Percentiles rank a stretch among this genome's conserved stretches.
phyloP scores from a whole-genome alignment of 2,113 vertebrate species.

The Alligator mississippiensis region DNA sequence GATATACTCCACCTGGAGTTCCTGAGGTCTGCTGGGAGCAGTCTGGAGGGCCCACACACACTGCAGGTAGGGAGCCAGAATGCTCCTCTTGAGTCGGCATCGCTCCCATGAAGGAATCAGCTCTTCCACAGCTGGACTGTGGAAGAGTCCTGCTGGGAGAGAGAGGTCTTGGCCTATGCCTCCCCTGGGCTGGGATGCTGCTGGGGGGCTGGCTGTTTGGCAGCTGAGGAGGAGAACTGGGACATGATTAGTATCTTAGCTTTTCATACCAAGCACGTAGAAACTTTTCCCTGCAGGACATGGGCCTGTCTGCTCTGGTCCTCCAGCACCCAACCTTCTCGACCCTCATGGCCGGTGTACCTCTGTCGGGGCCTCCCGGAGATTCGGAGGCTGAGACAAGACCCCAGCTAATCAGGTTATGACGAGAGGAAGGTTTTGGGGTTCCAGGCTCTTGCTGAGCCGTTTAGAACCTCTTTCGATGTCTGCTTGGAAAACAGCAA shows the following conservation, averaged over 20 bases:
- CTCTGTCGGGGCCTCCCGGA: background rate
- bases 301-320: background rate
- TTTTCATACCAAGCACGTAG: background rate
- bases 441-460: background rate
- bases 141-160: background rate
- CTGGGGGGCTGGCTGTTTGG: background rate
- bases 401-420: background rate
- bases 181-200: background rate
- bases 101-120: background rate
- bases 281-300: conserved; percentile 2
- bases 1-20: no score
- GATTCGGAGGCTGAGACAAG: background rate
- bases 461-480: background rate
- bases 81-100: background rate
- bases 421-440: background rate
- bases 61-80: background rate
- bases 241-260: background rate
- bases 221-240: background rate
- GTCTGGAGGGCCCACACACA: no score
- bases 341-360: background rate
- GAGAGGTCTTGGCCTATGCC: background rate
- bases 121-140: background rate
- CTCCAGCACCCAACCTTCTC: background rate
- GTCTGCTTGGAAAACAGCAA: background rate
- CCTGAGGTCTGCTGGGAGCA: background rate